Base-by-base conservation (phyloP, 1,140 invertebrate species). In the Schmidtea mediterranea region DNA sequence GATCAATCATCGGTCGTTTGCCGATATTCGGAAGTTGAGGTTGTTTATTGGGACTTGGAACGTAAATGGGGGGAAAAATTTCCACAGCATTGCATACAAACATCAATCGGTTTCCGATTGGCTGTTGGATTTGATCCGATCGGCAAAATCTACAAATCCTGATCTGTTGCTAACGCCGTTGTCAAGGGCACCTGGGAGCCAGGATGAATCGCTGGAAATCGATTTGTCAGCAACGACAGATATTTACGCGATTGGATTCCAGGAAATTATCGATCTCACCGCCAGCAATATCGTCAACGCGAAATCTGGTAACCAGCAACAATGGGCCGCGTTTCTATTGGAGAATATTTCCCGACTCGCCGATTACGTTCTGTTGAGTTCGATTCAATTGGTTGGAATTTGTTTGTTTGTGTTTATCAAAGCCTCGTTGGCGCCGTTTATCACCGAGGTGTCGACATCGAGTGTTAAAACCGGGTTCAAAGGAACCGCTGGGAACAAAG, bases 231-330 rank as follows among this genome's bases (percentile, higher is more conserved):
- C 40, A n/a, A 19, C n/a, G 32, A 39, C 19, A 16, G 87, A 95
- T 66, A 80, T 98, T 49, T 94, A 78, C 72, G 86, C 83, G 2
- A 82, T 98, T 60, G 92, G 90, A 16, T 94, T 98, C 69, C 81
- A 98, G 67, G 92, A 98, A 74, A 95, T 98, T 55, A 89, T 98
- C 9, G 90, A 98, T 70, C 69, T 98, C 41, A 97, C 90, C 73
- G 90, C 92, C 2, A 79, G 80, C 50, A 98, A 97, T 63, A 97
- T 98, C 54, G 77, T 97, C 69, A 84, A 82, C 53, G 81, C 84
- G 10, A 92, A 73, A 72, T 72, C 45, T 47, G 43, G 3, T 37
- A 46, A 41, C 15, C 56, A 48, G 15, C 47, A 49, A 43, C 50
- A 57, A 59, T 24, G 52, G 73, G 82, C 63, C 22, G 77, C 78